These are phyloP conservation scores for Pseudochirops cupreus DNA, from an alignment of 2,797 vertebrate species.

Conservation along the genomic window DNA sequence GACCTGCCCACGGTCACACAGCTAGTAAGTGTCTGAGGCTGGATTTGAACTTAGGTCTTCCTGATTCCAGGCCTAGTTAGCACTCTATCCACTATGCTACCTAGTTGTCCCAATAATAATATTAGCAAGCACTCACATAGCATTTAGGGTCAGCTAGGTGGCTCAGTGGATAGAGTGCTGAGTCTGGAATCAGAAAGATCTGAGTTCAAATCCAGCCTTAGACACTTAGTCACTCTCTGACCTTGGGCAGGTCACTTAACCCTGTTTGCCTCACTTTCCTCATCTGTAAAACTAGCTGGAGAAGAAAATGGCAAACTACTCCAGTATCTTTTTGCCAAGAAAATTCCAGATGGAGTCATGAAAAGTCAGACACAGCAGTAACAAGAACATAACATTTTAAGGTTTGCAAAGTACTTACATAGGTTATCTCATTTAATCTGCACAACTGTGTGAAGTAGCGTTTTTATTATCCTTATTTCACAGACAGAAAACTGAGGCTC, in stretches of 20 bases:
- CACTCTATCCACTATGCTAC: neutral
- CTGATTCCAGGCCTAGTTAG: neutral
- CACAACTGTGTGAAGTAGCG: neutral
- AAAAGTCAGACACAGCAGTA: neutral
- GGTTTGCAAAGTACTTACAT: neutral
- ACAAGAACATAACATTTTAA: neutral
- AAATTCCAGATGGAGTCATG: neutral
- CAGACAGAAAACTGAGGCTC: neutral
- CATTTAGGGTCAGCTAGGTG: no score
- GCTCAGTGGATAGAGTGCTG: neutral
- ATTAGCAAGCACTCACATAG: no score
- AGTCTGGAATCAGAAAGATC: no score
- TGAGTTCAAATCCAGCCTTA: neutral
- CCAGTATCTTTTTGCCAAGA: neutral
- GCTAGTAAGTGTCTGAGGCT: neutral
- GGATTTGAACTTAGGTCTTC: neutral
- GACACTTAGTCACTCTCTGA: neutral
- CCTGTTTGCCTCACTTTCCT: neutral
- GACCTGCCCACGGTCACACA: fast-evolving
- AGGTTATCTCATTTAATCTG: neutral
- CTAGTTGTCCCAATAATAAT: neutral
- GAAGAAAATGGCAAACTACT: neutral
- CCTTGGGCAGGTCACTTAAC: neutral
- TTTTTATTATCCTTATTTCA: neutral
- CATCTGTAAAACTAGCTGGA: neutral